phyloP scores from a whole-genome alignment of 2,888 invertebrate species.

The Seladonia tumulorum region DNA sequence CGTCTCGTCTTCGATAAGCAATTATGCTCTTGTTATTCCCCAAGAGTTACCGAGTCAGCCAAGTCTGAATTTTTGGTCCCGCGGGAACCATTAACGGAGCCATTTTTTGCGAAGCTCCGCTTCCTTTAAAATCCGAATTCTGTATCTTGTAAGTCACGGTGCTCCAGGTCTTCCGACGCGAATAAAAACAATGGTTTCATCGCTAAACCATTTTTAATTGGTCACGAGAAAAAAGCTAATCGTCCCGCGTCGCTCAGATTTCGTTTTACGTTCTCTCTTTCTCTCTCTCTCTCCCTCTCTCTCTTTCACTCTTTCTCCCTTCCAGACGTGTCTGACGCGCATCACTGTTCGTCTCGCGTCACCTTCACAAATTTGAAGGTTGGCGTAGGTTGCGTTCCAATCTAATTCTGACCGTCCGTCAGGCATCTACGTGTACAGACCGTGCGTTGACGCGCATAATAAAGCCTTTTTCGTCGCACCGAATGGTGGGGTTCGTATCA shows the following conservation, averaged over 20 bases:
- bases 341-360: conserved; percentile 56
- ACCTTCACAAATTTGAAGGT: conserved; percentile 72
- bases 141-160: neutral
- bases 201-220: conserved; percentile 46
- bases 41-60: neutral
- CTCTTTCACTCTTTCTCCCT: neutral
- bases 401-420: conserved; percentile 55
- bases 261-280: neutral
- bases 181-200: conserved; percentile 40
- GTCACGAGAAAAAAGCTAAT: conserved; percentile 30
- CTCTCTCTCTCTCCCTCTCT: no score
- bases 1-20: neutral
- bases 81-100: neutral
- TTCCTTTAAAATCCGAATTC: neutral
- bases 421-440: conserved; percentile 9
- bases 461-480: conserved; percentile 31
- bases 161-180: neutral
- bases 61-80: neutral
- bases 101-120: neutral
- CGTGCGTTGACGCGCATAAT: conserved; percentile 14
- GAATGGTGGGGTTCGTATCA: conserved; percentile 3
- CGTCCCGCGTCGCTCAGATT: conserved; percentile 17
- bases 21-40: conserved; percentile 1
- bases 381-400: conserved; percentile 70
- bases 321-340: conserved; percentile 55